Evolutionary conservation across 2,797 vertebrate genomes (phyloP).

Genomic region (Falco berigora): DNA sequence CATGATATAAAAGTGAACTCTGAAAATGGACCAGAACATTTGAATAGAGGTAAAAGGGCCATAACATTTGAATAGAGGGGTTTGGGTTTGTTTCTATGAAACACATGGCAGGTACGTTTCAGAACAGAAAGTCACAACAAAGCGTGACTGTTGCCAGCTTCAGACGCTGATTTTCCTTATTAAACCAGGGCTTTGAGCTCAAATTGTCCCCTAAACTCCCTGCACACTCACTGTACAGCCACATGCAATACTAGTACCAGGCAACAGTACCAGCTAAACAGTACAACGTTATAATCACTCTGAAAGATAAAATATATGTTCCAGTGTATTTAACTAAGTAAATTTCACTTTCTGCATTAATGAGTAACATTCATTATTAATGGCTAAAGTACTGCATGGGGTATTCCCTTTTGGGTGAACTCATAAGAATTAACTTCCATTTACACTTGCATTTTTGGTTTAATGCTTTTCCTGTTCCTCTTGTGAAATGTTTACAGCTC

Average conservation of each 20-base stretch:
- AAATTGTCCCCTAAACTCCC: neutral
- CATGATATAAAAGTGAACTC: neutral
- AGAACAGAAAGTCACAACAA: neutral
- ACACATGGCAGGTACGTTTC: neutral
- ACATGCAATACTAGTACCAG: neutral
- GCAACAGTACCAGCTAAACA: neutral
- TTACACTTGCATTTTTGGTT: neutral
- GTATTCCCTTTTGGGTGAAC: neutral
- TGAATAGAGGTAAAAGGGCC: neutral
- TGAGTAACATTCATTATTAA: neutral
- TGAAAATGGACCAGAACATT: neutral
- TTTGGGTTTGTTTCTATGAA: neutral
- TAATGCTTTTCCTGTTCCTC: neutral
- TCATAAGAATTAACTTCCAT: neutral
- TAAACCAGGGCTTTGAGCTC: neutral
- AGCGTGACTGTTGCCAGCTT: neutral
- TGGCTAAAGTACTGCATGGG: neutral
- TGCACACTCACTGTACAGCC: neutral
- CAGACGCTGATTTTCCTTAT: neutral
- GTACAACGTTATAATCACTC: neutral
- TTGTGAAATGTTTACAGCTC: neutral
- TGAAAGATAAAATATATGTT: neutral
- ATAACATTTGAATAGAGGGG: neutral
- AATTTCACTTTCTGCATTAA: conserved; percentile 9
- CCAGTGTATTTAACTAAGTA: neutral